Evolutionary conservation across 2,888 invertebrate genomes (phyloP).

Genomic region (Orchesella flavescens): DNA sequence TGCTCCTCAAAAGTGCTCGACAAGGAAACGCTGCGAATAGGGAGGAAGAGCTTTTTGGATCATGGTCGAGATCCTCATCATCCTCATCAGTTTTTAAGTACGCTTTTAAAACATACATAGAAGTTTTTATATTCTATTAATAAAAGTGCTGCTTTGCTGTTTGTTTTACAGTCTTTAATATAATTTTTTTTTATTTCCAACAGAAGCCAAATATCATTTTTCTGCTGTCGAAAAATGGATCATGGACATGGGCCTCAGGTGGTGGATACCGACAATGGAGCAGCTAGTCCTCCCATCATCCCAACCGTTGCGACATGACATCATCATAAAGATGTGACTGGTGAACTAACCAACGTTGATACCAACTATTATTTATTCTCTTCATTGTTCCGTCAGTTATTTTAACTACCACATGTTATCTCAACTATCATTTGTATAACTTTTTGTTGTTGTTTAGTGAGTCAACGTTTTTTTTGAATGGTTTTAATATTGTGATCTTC

Average conservation of each 20-base stretch:
- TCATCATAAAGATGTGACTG: background rate
- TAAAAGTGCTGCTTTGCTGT: too few species aligned
- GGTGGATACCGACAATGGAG: slow-evolving; percentile 13
- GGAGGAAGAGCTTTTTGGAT: slow-evolving; percentile 74
- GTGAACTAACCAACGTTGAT: background rate
- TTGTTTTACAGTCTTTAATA: too few species aligned
- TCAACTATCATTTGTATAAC: too few species aligned
- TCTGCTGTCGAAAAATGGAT: slow-evolving; percentile 58
- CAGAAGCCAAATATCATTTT: slow-evolving; percentile 57
- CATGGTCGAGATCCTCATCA: slow-evolving; percentile 74
- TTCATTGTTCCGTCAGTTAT: background rate
- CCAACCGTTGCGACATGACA: slow-evolving; percentile 56
- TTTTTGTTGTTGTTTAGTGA: too few species aligned
- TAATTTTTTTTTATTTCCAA: background rate
- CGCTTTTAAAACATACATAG: slow-evolving; percentile 6
- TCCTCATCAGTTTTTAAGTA: slow-evolving; percentile 74
- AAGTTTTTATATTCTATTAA: too few species aligned
- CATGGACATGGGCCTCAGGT: slow-evolving; percentile 37
- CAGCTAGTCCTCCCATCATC: slow-evolving; percentile 31
- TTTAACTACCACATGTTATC: too few species aligned
- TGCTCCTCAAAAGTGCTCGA: slow-evolving; percentile 75
- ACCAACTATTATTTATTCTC: background rate
- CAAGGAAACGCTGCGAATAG: slow-evolving; percentile 59
- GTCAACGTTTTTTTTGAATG: background rate
- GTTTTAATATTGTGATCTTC: slow-evolving; percentile 26